phyloP scores from a whole-genome alignment of 2,888 invertebrate genomes.

The Stenolophus ochropezus region DNA sequence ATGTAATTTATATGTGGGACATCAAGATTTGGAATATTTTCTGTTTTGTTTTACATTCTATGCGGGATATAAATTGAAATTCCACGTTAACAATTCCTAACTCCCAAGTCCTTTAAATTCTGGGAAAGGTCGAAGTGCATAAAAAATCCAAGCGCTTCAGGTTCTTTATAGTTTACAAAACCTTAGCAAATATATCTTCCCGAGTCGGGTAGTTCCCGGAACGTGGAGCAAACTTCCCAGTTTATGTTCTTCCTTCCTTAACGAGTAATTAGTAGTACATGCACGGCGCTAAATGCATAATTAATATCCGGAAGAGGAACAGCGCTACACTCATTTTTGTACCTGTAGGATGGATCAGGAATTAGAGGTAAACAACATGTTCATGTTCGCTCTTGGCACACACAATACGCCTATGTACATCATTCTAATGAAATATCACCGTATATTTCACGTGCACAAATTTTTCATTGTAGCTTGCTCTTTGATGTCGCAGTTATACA shows the following conservation, averaged over 20 bases:
- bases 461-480: too few species aligned
- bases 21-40: too few species aligned
- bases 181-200: not conserved
- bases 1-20: too few species aligned
- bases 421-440: not conserved
- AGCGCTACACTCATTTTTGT: not conserved
- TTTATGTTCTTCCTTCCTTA: slow-evolving; percentile 8
- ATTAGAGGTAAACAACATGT: not conserved
- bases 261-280: slow-evolving; percentile 45
- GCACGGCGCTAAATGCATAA: slow-evolving; percentile 44
- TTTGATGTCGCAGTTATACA: too few species aligned
- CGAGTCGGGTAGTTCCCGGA: not conserved
- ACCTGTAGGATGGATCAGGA: not conserved
- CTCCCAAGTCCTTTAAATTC: not conserved
- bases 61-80: too few species aligned
- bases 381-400: not conserved
- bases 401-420: not conserved
- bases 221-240: slow-evolving; percentile 22
- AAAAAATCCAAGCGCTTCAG: not conserved
- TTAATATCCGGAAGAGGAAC: slow-evolving; percentile 4
- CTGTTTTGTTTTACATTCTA: too few species aligned
- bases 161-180: not conserved
- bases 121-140: not conserved
- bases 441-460: too few species aligned
- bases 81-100: not conserved